Evolutionary conservation across 2,888 invertebrate species (phyloP), one percentile per base, ranked within the genome.

Genomic region (Electrophaes corylata): DNA sequence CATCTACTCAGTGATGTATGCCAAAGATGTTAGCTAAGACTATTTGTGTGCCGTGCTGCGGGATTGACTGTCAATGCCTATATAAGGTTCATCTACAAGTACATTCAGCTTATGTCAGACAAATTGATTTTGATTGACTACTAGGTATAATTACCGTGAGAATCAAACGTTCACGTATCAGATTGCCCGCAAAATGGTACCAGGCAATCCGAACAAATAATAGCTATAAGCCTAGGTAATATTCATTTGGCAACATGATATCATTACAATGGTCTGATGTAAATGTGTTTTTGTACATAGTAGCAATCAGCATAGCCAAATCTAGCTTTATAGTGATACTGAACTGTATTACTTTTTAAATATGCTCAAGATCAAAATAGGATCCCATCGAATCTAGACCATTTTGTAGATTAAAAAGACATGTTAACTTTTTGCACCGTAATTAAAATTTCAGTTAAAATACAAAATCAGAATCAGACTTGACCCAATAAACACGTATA

Each of bases 61-160:
- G 10, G 5, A 3, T 33, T 12, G 12, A 4, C 19, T 45, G 19
- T 33, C 31, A 3, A 2, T 12, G 44, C 29, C 29, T 11, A 29
- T 16, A 16, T 4, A 18, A 4, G 40, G 40, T 19, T 37, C 12
- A 35, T 14, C 12, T n/a, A n/a, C n/a, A n/a, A n/a, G n/a, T 31
- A 31, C 31, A 19, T 26, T 12, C 12, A 23, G 2, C 8, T 8
- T 29, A 29, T 29, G 29, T 31, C 45, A 16, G 31, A 19, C 16
- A 4, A 29, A 45, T 45, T n/a, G 45, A 45, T 31, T 45, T 19
- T 31, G 31, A 45, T 31, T 11, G 44, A 45, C 44, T 20, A 4
- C 20, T 29, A 10, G 26, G 1, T 10, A n/a, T n/a, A 10, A 29
- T 29, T 29, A 0, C 26, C 26, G 26, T 29, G 10, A 45, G 2